A percentile compares a stretch with the other conserved stretches of the same genome.
Conservation (phyloP, 2,797 vertebrate genomes). For the Thalassophryne amazonica region DNA sequence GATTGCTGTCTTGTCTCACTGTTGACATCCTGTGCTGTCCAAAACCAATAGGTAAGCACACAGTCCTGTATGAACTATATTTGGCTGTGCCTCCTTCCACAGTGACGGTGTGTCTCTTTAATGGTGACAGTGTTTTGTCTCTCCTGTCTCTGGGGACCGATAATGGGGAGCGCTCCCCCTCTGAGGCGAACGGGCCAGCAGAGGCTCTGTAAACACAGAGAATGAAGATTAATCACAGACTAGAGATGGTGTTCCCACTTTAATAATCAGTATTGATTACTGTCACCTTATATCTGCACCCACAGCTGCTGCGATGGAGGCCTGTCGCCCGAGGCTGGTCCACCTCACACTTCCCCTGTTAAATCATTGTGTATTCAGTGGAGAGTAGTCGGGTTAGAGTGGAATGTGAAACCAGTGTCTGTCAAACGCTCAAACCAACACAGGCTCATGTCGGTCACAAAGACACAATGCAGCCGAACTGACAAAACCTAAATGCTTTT, state of each 20-base stretch:
- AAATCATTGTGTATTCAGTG: slow-evolving; percentile 46
- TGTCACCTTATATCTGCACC: slow-evolving; percentile 76
- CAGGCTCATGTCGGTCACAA: background rate
- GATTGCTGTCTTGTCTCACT: no score
- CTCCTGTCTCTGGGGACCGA: slow-evolving; percentile 60
- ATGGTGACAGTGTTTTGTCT: slow-evolving; percentile 68
- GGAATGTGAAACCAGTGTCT: slow-evolving; percentile 24
- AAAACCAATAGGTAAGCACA: no score
- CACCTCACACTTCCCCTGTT: slow-evolving; percentile 45
- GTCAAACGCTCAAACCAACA: slow-evolving; percentile 20
- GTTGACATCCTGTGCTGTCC: no score
- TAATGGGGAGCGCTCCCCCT: slow-evolving; percentile 53
- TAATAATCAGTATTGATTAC: slow-evolving; percentile 81
- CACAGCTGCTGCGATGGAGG: slow-evolving; percentile 66
- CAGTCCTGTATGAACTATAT: no score
- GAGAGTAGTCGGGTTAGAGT: slow-evolving; percentile 20
- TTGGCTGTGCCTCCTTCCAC: slow-evolving; percentile 11
- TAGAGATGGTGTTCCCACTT: slow-evolving; percentile 74
- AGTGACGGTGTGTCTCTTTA: slow-evolving; percentile 62
- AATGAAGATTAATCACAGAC: slow-evolving; percentile 80
- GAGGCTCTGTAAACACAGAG: slow-evolving; percentile 72
- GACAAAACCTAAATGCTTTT: no score
- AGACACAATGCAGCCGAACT: background rate
- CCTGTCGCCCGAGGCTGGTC: slow-evolving; percentile 50
- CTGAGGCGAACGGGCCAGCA: slow-evolving; percentile 48